Conservation (phyloP, 2,888 invertebrate species). For the Phengaris arion region DNA sequence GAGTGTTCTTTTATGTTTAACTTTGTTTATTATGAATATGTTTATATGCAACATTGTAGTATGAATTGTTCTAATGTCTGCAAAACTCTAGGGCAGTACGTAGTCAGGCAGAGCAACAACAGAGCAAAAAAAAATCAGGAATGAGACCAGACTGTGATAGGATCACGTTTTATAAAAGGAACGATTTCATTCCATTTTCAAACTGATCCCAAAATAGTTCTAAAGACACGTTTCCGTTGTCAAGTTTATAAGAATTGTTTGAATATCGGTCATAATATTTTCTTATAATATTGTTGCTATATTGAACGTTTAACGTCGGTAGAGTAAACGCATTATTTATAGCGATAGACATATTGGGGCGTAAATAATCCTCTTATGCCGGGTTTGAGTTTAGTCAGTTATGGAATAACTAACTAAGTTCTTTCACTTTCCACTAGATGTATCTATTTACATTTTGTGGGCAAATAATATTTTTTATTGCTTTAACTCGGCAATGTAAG, state of each 20-base stretch:
- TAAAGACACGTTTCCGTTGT: not conserved
- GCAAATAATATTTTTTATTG: too few species aligned
- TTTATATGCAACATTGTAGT: too few species aligned
- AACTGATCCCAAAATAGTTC: not conserved
- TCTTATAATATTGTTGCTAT: not conserved
- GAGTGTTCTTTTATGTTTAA: too few species aligned
- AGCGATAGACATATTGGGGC: not conserved
- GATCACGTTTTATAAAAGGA: constrained; percentile 5
- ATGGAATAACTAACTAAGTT: too few species aligned
- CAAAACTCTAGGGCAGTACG: too few species aligned
- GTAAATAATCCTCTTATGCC: not conserved
- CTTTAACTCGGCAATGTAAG: too few species aligned
- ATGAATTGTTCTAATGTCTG: too few species aligned
- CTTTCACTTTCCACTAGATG: too few species aligned
- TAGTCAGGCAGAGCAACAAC: too few species aligned
- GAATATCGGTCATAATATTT: constrained; percentile 1
- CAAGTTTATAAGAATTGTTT: not conserved
- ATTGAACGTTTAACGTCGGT: not conserved
- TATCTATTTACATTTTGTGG: too few species aligned
- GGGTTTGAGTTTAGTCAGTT: too few species aligned
- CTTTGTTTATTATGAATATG: too few species aligned
- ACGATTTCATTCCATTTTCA: not conserved
- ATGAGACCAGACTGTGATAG: not conserved
- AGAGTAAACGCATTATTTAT: not conserved
- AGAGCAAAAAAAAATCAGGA: not conserved